Evolutionary conservation across 1,140 invertebrate species (phyloP), one percentile per base, ranked within the genome.

Genomic region (Drosophila mayri): DNA sequence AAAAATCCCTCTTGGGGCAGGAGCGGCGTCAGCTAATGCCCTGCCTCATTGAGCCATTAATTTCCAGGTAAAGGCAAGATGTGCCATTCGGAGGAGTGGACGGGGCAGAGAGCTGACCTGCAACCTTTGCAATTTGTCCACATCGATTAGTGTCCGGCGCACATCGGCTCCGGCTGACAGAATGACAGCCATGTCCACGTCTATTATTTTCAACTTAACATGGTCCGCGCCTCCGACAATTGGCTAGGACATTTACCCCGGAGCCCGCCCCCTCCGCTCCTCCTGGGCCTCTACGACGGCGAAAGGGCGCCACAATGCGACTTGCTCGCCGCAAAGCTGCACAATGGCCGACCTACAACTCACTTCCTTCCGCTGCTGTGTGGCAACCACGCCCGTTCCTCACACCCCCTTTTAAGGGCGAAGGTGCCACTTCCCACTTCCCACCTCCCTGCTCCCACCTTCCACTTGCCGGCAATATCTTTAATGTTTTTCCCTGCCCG

Each of bases 181-280:
- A 44, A 61, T 87, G 84, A 88, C 84, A 88, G 80, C 75, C 76
- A 57, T 85, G 85, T 88, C 85, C 81, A 85, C 81, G 71, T 84
- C 85, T 85, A 88, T 88, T 88, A 88, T 88, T 90, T 88, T 90
- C 85, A 88, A 81, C 78, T 90, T 90, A 88, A 88, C 77, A 66
- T 79, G 55, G 43, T 46, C 55, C 77, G 76, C 67, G 76, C 77
- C 76, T 79, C 60, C 64, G 76, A 78, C 84, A 87, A 87, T 87
- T 87, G 84, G 64, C 80, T 47, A 44, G 76, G 80, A 88, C 83
- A 84, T 50, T 75, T 67, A 49, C 67, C 54, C 66, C 41, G 12
- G 8, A 35, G 16, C 20, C n/a, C 12, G 12, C n/a, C 61, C 61
- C 40, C 63, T 46, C 25, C 44, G 58, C 64, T 25, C 63, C 8